A percentile compares a stretch with the other conserved stretches of the same genome.
phyloP scores from a whole-genome alignment of 1,140 invertebrate genomes.

The Leptinotarsa texana region DNA sequence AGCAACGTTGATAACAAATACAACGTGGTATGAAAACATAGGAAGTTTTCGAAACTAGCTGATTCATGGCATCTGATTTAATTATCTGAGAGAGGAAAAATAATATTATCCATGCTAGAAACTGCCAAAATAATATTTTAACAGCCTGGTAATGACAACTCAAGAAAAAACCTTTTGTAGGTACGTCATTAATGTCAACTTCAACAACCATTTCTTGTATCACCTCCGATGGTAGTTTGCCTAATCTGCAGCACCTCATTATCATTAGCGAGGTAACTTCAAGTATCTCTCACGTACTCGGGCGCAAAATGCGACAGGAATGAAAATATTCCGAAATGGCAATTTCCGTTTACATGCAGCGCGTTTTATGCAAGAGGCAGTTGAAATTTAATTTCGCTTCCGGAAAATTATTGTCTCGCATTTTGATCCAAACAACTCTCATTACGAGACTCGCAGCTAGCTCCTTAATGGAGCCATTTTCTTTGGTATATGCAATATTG shows the following conservation, averaged over 20 bases:
- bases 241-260: constrained; percentile 9
- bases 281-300: constrained; percentile 2
- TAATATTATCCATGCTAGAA: no score
- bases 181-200: no score
- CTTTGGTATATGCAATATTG: not conserved
- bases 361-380: constrained; percentile 4
- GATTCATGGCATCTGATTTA: no score
- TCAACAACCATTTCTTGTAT: no score
- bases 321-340: constrained; percentile 11
- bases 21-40: no score
- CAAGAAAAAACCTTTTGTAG: no score
- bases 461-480: not conserved
- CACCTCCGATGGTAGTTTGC: not conserved
- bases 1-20: no score
- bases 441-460: not conserved
- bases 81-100: no score
- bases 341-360: constrained; percentile 3
- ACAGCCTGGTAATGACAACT: no score
- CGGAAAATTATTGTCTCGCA: not conserved
- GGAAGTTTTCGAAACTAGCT: no score
- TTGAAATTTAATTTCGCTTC: constrained; percentile 14
- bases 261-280: constrained; percentile 13
- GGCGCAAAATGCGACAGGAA: not conserved
- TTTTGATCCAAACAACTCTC: not conserved
- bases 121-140: no score